Evolutionary conservation across 2,888 invertebrate species (phyloP).

Genomic region (Thysanoteuthis rhombus): DNA sequence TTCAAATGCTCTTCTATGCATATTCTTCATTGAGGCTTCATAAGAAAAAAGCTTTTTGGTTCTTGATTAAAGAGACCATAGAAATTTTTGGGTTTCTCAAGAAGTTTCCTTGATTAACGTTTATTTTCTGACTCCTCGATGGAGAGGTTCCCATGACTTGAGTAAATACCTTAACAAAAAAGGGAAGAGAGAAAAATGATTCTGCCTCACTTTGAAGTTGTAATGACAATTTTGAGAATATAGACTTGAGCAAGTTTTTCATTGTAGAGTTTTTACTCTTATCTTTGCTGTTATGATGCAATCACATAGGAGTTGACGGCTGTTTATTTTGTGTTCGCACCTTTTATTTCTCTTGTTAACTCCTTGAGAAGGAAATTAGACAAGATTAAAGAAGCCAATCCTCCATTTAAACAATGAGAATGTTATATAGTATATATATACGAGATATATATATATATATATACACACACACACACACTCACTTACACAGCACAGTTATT

Average conservation of each 20-base stretch:
- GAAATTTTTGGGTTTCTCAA: neutral
- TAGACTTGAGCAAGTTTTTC: neutral
- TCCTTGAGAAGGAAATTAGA: no score
- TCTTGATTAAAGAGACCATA: neutral
- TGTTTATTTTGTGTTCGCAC: no score
- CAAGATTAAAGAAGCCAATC: no score
- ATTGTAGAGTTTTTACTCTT: neutral
- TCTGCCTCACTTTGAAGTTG: neutral
- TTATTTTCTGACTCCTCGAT: neutral
- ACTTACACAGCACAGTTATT: no score
- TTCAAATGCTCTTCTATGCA: neutral
- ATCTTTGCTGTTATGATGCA: no score
- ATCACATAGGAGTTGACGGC: no score
- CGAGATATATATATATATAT: no score
- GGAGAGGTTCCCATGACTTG: neutral
- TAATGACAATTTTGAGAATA: neutral
- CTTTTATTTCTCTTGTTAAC: no score
- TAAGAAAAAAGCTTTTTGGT: neutral
- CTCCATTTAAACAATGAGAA: no score
- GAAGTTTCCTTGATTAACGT: neutral
- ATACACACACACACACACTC: no score
- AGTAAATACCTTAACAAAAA: no score
- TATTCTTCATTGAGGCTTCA: neutral
- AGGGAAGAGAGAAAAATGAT: neutral
- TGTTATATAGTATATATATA: no score